These are phyloP conservation scores for Napeogenes inachia DNA, from an alignment of 2,888 invertebrate species.

Conservation along the genomic window DNA sequence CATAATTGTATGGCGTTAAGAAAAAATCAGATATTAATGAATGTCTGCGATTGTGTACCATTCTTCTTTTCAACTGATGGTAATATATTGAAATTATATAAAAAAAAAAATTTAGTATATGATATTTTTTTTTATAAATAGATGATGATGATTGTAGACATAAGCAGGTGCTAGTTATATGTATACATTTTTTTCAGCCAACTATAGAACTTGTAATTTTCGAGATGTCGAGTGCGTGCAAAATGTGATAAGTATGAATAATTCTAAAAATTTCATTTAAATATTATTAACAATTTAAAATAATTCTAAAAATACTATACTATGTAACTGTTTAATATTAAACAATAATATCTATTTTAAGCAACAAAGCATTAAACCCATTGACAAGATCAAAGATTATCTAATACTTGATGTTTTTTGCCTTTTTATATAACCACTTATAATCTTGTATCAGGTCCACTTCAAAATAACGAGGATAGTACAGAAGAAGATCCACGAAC, in stretches of 20 bases:
- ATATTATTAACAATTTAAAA: too few species aligned
- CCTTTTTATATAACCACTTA: neutral
- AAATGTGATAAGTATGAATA: slow-evolving; percentile 34
- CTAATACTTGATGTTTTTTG: neutral
- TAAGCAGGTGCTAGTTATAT: neutral
- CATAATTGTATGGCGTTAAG: slow-evolving; percentile 81
- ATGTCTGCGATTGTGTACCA: slow-evolving; percentile 79
- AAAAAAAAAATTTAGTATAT: neutral
- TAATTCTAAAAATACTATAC: too few species aligned
- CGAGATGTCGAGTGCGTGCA: slow-evolving; percentile 70
- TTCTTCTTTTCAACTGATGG: slow-evolving; percentile 69
- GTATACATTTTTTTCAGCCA: slow-evolving; percentile 44
- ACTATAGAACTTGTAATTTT: slow-evolving; percentile 65
- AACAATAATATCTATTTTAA: too few species aligned
- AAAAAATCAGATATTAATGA: slow-evolving; percentile 62
- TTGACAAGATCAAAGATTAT: neutral
- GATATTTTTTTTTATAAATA: neutral
- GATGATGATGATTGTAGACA: too few species aligned
- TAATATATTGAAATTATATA: slow-evolving; percentile 29
- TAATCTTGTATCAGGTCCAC: slow-evolving; percentile 18
- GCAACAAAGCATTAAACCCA: too few species aligned
- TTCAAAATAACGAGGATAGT: neutral
- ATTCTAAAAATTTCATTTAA: neutral
- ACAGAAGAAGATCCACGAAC: neutral
- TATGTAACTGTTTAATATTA: too few species aligned